phyloP scores from a whole-genome alignment of 2,888 invertebrate species.

The Caradrina kadenii region DNA sequence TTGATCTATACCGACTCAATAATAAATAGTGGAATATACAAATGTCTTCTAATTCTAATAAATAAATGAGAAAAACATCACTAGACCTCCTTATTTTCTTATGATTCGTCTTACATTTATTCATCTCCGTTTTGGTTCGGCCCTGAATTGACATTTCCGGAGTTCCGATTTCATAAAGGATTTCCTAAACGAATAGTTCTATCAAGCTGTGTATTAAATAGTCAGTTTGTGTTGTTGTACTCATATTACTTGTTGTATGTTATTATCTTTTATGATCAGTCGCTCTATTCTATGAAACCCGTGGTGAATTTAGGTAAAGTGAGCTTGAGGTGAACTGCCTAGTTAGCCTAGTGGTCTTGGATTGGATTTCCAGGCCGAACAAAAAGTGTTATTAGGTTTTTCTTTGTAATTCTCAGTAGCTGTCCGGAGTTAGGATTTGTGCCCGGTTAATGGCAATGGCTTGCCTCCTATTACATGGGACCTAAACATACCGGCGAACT shows the following conservation, averaged over 20 bases:
- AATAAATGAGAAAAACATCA: slow-evolving; percentile 17
- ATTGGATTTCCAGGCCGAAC: too few relatives aligned
- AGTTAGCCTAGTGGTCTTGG: too few relatives aligned
- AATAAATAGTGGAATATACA: neutral
- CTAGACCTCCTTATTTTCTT: slow-evolving; percentile 13
- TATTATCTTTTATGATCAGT: neutral
- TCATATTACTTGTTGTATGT: too few relatives aligned
- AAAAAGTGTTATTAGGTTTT: too few relatives aligned
- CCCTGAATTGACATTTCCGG: slow-evolving; percentile 45
- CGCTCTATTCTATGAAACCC: neutral
- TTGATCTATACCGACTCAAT: neutral
- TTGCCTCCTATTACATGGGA: too few relatives aligned
- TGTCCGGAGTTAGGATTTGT: too few relatives aligned
- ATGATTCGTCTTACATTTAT: slow-evolving; percentile 43
- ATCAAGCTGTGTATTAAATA: slow-evolving; percentile 13
- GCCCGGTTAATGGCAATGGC: too few relatives aligned
- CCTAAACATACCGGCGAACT: too few relatives aligned
- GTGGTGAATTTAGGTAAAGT: too few relatives aligned
- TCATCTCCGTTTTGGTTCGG: slow-evolving; percentile 48
- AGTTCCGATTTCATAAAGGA: slow-evolving; percentile 47
- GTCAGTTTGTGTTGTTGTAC: slow-evolving; percentile 9
- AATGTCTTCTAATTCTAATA: neutral
- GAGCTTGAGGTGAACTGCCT: too few relatives aligned
- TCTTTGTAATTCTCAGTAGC: too few relatives aligned
- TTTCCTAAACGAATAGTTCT: slow-evolving; percentile 40